Evolutionary conservation across 1,140 invertebrate species (phyloP).

Genomic region (Drosophila melanica): DNA sequence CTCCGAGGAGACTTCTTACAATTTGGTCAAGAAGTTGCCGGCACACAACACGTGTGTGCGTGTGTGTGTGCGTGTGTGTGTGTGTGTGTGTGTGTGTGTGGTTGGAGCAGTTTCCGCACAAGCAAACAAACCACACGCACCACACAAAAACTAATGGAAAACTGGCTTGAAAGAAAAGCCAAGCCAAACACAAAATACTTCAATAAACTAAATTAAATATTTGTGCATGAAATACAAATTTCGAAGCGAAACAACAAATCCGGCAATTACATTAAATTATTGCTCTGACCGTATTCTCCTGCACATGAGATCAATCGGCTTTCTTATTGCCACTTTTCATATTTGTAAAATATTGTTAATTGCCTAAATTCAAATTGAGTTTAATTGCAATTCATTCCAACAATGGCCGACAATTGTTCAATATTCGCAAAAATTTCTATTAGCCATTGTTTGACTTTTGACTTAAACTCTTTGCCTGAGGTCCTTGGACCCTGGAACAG

Average conservation of each 20-base stretch:
- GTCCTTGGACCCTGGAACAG: not conserved
- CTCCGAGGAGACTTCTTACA: slow-evolving; percentile 44
- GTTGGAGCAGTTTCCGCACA: slow-evolving; percentile 9
- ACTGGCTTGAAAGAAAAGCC: slow-evolving; percentile 43
- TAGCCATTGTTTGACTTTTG: slow-evolving; percentile 51
- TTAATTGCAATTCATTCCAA: too few species aligned
- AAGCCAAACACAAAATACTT: slow-evolving; percentile 73
- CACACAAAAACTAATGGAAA: slow-evolving; percentile 29
- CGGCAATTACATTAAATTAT: slow-evolving; percentile 59
- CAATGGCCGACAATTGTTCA: too few species aligned
- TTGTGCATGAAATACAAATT: slow-evolving; percentile 69
- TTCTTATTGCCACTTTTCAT: slow-evolving; percentile 3
- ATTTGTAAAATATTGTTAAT: slow-evolving; percentile 11
- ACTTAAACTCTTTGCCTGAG: slow-evolving; percentile 20
- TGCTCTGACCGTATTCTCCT: slow-evolving; percentile 28
- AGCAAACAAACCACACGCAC: slow-evolving; percentile 21
- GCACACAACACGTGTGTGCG: slow-evolving; percentile 25
- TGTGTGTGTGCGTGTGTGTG: not conserved
- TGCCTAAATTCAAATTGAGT: not conserved
- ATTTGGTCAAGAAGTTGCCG: slow-evolving; percentile 67
- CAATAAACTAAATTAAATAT: slow-evolving; percentile 80
- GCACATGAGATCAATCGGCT: not conserved
- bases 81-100: slow-evolving; percentile 32
- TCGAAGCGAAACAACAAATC: slow-evolving; percentile 23
- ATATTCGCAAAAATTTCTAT: slow-evolving; percentile 12